These are phyloP conservation scores for Cataglyphis rosenhaueri DNA, from an alignment of 2,888 invertebrate species.

Conservation along the genomic window DNA sequence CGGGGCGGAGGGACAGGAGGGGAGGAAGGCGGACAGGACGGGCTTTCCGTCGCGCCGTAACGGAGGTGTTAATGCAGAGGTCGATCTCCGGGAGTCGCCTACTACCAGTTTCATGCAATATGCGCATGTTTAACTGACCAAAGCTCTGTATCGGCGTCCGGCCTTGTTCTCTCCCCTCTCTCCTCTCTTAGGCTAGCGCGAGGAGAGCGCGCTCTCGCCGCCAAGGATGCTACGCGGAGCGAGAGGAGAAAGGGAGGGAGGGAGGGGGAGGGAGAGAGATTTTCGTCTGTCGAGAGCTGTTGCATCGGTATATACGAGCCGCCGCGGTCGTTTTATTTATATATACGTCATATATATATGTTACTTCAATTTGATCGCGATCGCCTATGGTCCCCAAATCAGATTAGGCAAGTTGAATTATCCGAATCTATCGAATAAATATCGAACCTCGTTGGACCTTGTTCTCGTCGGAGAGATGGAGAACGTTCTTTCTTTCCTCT, in stretches of 20 bases:
- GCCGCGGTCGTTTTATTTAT: slow-evolving; percentile 73
- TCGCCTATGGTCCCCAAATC: slow-evolving; percentile 48
- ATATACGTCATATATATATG: slow-evolving; percentile 69
- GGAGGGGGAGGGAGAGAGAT: slow-evolving; percentile 31
- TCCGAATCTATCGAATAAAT: slow-evolving; percentile 68
- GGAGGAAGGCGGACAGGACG: slow-evolving; percentile 4
- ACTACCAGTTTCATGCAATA: slow-evolving; percentile 85
- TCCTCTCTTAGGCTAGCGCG: slow-evolving; percentile 59
- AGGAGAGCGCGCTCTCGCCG: slow-evolving; percentile 69
- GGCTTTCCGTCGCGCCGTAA: slow-evolving; percentile 43
- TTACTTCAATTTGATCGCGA: slow-evolving; percentile 69
- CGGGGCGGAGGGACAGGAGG: slow-evolving; percentile 39
- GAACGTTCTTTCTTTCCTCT: slow-evolving; percentile 11
- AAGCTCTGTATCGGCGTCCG: slow-evolving; percentile 79
- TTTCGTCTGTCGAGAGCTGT: slow-evolving; percentile 36
- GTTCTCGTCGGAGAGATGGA: slow-evolving; percentile 1
- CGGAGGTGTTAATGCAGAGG: slow-evolving; percentile 85
- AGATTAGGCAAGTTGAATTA: slow-evolving; percentile 57
- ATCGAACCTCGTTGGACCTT: slow-evolving; percentile 68
- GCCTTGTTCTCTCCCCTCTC: slow-evolving; percentile 67
- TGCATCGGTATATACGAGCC: slow-evolving; percentile 48
- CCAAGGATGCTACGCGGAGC: slow-evolving; percentile 43
- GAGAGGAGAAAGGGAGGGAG: slow-evolving; percentile 15
- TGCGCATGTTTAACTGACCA: slow-evolving; percentile 85
- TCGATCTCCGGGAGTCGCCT: slow-evolving; percentile 82